Percentiles rank a stretch among this genome's conserved stretches.
These are phyloP conservation scores for Parazoanthus swiftii DNA, from an alignment of 92 coral and sea anemone species.

Conservation along the genomic window DNA sequence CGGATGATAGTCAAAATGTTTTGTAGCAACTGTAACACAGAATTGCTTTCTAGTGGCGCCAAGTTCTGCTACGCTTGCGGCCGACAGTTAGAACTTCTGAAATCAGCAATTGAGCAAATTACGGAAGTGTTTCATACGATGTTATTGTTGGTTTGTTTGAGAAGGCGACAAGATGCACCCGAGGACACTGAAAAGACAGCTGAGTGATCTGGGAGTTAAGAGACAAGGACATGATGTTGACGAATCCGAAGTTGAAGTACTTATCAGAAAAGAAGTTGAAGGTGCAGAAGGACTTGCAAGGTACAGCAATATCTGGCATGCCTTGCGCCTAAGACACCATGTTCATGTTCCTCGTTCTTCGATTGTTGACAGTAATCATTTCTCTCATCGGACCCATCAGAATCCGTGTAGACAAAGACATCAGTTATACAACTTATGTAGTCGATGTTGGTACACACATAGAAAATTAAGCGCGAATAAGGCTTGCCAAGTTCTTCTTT, in stretches of 20 bases:
- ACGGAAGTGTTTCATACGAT: constrained; percentile 21
- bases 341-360: constrained; percentile 38
- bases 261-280: constrained; percentile 21
- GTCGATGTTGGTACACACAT: constrained; percentile 40
- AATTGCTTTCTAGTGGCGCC: constrained; percentile 39
- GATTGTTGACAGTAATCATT: too few relatives aligned
- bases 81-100: constrained; percentile 30
- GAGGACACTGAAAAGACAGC: constrained; percentile 34
- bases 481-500: constrained; percentile 57
- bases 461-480: constrained; percentile 39
- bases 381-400: too few relatives aligned
- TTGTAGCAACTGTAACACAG: constrained; percentile 47
- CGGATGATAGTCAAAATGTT: constrained; percentile 8
- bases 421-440: constrained; percentile 44
- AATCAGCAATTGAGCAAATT: background rate
- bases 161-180: constrained; percentile 28
- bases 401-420: background rate
- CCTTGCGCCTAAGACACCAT: constrained; percentile 18
- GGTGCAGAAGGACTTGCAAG: constrained; percentile 39
- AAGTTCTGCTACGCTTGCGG: constrained; percentile 46
- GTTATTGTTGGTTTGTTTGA: constrained; percentile 26
- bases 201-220: constrained; percentile 23
- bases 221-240: constrained; percentile 22
- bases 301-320: constrained; percentile 44
- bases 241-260: background rate